phyloP scores from a whole-genome alignment of 2,113 vertebrate genomes.

The Psammodynastes pulverulentus region DNA sequence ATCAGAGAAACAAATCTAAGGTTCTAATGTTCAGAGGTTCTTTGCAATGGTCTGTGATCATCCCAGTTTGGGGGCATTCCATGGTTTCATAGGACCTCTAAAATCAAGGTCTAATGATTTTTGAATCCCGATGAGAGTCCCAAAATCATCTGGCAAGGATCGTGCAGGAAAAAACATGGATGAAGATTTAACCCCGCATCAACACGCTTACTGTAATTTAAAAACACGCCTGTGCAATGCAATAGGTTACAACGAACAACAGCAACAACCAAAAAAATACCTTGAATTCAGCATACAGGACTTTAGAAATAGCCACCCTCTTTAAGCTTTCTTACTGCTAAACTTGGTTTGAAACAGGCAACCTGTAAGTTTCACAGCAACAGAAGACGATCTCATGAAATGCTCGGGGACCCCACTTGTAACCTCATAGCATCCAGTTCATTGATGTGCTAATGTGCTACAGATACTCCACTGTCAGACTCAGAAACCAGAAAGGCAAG shows the following conservation, averaged over 20 bases:
- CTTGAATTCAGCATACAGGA: conserved; percentile 58
- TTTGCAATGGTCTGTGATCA: not conserved
- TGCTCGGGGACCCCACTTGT: conserved; percentile 59
- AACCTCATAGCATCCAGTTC: conserved; percentile 58
- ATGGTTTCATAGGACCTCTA: not conserved
- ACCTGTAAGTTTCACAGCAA: conserved; percentile 69
- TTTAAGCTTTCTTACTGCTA: conserved; percentile 62
- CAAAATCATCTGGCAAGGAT: not conserved
- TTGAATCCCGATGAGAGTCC: not conserved
- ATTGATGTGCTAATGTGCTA: conserved; percentile 56
- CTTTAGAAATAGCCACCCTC: conserved; percentile 61
- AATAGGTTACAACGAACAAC: conserved; percentile 59
- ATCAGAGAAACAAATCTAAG: not conserved
- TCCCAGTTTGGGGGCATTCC: not conserved
- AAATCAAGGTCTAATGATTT: not conserved
- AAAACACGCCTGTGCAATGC: conserved; percentile 43
- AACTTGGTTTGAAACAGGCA: conserved; percentile 67
- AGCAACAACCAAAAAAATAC: conserved; percentile 51
- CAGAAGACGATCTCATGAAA: conserved; percentile 70
- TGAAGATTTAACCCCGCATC: conserved; percentile 55
- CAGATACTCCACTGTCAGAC: conserved; percentile 45
- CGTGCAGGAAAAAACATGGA: conserved; percentile 42
- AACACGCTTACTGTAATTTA: conserved; percentile 46
- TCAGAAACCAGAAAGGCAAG: conserved; percentile 35
- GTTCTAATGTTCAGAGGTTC: not conserved